Evolutionary conservation across 2,113 vertebrate species (phyloP), one percentile per base, ranked within the genome.

Genomic region (Halcyon malimbica): DNA sequence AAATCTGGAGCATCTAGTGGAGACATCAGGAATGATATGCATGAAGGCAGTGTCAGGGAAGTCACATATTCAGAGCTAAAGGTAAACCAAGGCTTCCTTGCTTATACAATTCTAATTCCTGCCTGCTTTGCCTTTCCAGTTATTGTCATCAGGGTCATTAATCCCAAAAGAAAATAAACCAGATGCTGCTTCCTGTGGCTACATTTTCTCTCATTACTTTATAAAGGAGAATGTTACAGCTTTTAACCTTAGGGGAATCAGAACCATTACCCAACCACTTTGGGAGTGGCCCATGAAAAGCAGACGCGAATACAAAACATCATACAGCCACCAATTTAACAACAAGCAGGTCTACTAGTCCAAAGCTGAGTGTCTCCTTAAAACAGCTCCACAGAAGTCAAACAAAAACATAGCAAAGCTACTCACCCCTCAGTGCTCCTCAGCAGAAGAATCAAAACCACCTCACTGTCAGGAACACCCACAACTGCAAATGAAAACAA

Each of bases 171-270:
- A 65, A 78, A 92, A 93, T 41, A 83, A 86, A 12, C 25, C 29
- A 42, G 33, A 86, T 53, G 4, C 18, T 60, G 29, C 51, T 87
- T 93, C 78, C 87, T 54, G 10, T 42, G 13, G 63, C 80, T 88
- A 42, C 29, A 13, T 51, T 83, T 83, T 56, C 68, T 68, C 79
- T 92, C 64, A 44, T 88, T 83, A 81, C 60, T 31, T 85, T 59
- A 33, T 7, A 83, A 86, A 93, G 29, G 28, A 57, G 25, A 86
- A 70, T 1, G 5, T 28, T 74, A 60, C 0, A 28, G 11, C 35
- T 95, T 81, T 64, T 87, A 68, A 82, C 80, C 83, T 59, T 63
- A 8, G 33, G 56, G 75, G 60, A 91, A 75, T 78, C 50, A 56
- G 33, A 68, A 87, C 41, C 67, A 56, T 46, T 64, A 35, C 16